Base-by-base conservation (phyloP, 2,113 vertebrate species). In the Channa argus region DNA sequence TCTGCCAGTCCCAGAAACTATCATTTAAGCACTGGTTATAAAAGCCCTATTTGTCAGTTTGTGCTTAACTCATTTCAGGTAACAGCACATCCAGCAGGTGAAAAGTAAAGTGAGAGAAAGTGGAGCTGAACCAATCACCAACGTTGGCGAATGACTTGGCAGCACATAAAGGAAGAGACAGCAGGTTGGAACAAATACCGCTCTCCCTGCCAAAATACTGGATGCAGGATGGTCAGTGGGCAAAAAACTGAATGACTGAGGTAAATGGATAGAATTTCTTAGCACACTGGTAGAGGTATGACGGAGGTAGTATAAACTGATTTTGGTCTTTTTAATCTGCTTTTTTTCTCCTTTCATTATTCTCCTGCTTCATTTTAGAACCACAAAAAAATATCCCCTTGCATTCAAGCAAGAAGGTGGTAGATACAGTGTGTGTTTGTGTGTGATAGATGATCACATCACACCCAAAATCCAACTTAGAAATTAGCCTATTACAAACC, bases 401-500 rank as follows among this genome's bases (percentile, higher is more conserved):
- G 56, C 5, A 4, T 49, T 13, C 43, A 43, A 34, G 63, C 12
- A 9, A 33, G 8, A n/a, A 15, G 6, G 43, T 45, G 34, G 13
- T 43, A 2, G 33, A 4, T 54, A 53, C 7, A 12, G 54, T 43
- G 13, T 9, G 60, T 8, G 69, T 60, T 41, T 60, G 33, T 67
- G 11, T 43, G 10, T 74, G 43, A 84, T 72, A 62, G 13, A 50
- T 15, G 6, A 6, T 8, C 46, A 46, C 39, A 38, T 65, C 12
- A 36, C 70, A 65, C 66, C 44, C 8, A 15, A 65, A 66, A 75
- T 6, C 33, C 47, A 63, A 2, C 58, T 73, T 24, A 2, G 62
- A 70, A 79, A 83, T 81, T 9, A 55, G 58, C 36, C 62, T 15
- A 74, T 89, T 89, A 83, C 83, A 86, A 24, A 56, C 80, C 79